Evolutionary conservation across 2,113 vertebrate genomes (phyloP).

Genomic region (Antechinus stuartii): DNA sequence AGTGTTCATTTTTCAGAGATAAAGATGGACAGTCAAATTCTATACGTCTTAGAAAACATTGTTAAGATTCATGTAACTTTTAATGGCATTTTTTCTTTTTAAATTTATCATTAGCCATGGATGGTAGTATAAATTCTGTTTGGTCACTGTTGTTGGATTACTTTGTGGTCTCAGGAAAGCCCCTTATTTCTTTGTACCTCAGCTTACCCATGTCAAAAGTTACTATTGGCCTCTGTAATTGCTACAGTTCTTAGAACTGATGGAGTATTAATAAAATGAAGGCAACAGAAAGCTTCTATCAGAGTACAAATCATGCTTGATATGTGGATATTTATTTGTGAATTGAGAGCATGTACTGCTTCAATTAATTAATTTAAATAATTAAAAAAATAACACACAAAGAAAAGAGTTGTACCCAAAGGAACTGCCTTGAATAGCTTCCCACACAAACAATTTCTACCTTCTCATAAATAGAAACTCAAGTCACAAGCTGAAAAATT

Average conservation of each 20-base stretch:
- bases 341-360: slow-evolving; percentile 29
- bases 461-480: slow-evolving; percentile 41
- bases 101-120: neutral
- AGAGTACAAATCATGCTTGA: neutral
- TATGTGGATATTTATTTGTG: slow-evolving; percentile 28
- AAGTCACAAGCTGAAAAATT: slow-evolving; percentile 21
- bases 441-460: neutral
- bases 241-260: neutral
- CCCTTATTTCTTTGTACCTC: neutral
- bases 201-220: slow-evolving; percentile 34
- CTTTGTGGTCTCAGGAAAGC: neutral
- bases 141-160: neutral
- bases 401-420: neutral
- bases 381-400: slow-evolving; percentile 35
- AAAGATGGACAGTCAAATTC: slow-evolving; percentile 58
- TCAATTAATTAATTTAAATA: slow-evolving; percentile 48
- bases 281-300: neutral
- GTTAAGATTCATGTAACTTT: slow-evolving; percentile 12
- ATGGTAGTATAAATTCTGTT: neutral
- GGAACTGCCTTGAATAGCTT: slow-evolving; percentile 17
- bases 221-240: neutral
- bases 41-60: slow-evolving; percentile 38
- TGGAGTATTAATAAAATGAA: neutral
- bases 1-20: slow-evolving; percentile 60
- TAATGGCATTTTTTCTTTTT: slow-evolving; percentile 18